Conservation (phyloP, 2,888 invertebrate species). For the Pandemis corylana region DNA sequence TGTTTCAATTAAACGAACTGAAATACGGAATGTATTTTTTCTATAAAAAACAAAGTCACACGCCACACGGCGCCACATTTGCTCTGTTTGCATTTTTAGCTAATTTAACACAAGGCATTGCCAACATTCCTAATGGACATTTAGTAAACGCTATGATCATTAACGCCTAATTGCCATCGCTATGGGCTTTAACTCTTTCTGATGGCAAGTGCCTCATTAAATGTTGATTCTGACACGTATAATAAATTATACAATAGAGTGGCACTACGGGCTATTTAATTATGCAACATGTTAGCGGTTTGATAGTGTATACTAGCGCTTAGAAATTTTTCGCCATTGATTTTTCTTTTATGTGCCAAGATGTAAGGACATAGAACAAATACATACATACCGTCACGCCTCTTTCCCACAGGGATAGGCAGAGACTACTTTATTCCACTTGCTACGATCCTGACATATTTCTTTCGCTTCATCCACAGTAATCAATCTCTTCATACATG, state of each 20-base stretch:
- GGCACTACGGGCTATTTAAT: background rate
- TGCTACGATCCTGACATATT: too few species aligned
- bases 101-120: conserved; percentile 33
- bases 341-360: too few species aligned
- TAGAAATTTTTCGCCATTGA: too few species aligned
- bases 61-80: conserved; percentile 23
- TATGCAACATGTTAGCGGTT: too few species aligned
- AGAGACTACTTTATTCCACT: too few species aligned
- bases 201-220: conserved; percentile 18
- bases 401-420: too few species aligned
- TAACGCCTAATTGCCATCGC: conserved; percentile 39
- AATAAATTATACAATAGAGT: background rate
- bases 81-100: conserved; percentile 37
- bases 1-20: too few species aligned
- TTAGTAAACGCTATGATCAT: conserved; percentile 36
- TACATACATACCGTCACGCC: too few species aligned
- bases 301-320: too few species aligned
- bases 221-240: conserved; percentile 15
- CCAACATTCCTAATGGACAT: conserved; percentile 40
- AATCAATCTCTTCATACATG: too few species aligned
- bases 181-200: conserved; percentile 37
- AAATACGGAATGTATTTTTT: background rate
- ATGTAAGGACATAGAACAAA: too few species aligned
- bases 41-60: background rate
- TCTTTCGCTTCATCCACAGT: too few species aligned